Evolutionary conservation across 2,797 vertebrate genomes (phyloP).

Genomic region (Mormyrus hasselquistii): DNA sequence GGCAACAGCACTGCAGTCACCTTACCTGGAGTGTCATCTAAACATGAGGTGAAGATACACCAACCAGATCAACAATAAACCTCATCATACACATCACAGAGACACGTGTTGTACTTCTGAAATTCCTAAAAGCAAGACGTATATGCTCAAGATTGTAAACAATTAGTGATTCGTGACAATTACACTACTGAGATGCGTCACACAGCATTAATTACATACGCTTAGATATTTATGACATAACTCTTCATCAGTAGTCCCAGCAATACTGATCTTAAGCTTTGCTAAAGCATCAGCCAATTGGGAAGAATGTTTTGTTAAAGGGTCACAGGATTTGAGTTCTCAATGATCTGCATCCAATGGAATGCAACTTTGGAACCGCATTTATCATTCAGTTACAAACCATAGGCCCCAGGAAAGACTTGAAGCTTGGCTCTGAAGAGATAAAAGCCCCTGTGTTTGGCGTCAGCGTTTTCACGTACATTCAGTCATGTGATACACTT

Average conservation of each 20-base stretch:
- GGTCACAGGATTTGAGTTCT: background rate
- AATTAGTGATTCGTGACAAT: background rate
- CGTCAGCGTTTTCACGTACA: background rate
- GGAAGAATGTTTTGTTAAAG: background rate
- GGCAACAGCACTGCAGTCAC: conserved; percentile 22
- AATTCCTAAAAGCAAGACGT: background rate
- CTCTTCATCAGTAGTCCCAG: background rate
- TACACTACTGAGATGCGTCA: background rate
- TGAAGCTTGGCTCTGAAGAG: background rate
- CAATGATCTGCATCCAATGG: background rate
- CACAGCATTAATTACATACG: background rate
- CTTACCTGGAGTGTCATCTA: conserved; percentile 39
- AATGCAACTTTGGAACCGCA: background rate
- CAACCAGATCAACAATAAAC: background rate
- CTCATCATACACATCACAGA: background rate
- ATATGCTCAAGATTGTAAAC: background rate
- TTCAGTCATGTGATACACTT: background rate
- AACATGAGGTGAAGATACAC: background rate
- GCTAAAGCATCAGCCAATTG: background rate
- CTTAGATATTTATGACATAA: background rate
- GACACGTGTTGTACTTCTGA: background rate
- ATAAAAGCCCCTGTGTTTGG: background rate
- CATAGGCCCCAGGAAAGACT: background rate
- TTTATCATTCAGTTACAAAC: background rate
- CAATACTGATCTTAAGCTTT: background rate